Conservation (phyloP, 1,140 invertebrate genomes). For the Drosophila seguyi region DNA sequence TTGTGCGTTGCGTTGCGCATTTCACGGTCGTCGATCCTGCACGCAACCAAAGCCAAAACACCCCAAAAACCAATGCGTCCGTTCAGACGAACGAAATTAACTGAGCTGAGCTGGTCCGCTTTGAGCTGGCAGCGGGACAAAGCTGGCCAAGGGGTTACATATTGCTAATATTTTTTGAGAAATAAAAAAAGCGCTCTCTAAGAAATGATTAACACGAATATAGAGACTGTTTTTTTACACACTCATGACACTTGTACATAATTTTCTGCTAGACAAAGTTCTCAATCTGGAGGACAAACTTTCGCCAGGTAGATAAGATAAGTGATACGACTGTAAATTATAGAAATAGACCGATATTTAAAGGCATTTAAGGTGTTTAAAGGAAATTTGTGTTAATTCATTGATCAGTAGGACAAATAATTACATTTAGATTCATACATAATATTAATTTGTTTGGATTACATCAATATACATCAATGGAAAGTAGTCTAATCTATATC, state of each 20-base stretch:
- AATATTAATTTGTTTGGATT: too few species aligned
- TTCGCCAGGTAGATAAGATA: background rate
- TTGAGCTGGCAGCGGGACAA: slow-evolving; percentile 15
- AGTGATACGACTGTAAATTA: background rate
- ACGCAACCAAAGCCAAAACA: slow-evolving; percentile 57
- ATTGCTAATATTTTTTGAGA: slow-evolving; percentile 5
- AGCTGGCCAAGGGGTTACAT: slow-evolving; percentile 18
- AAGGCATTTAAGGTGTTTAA: background rate
- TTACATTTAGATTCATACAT: too few species aligned
- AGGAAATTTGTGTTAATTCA: background rate
- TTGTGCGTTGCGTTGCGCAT: slow-evolving; percentile 76
- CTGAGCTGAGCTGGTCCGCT: slow-evolving; percentile 2
- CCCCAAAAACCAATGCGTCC: slow-evolving; percentile 50
- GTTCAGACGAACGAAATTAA: slow-evolving; percentile 15
- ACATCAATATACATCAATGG: too few species aligned
- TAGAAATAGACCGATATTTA: background rate
- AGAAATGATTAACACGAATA: background rate
- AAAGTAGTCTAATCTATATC: too few species aligned
- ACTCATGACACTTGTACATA: background rate
- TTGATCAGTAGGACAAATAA: too few species aligned
- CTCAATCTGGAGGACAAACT: background rate
- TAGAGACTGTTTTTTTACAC: background rate
- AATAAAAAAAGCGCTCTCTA: background rate
- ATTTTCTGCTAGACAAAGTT: background rate
- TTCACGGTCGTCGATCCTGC: slow-evolving; percentile 83